These are phyloP conservation scores for Ostrea denselamellosa DNA, from an alignment of 1,140 invertebrate genomes.

Conservation along the genomic window DNA sequence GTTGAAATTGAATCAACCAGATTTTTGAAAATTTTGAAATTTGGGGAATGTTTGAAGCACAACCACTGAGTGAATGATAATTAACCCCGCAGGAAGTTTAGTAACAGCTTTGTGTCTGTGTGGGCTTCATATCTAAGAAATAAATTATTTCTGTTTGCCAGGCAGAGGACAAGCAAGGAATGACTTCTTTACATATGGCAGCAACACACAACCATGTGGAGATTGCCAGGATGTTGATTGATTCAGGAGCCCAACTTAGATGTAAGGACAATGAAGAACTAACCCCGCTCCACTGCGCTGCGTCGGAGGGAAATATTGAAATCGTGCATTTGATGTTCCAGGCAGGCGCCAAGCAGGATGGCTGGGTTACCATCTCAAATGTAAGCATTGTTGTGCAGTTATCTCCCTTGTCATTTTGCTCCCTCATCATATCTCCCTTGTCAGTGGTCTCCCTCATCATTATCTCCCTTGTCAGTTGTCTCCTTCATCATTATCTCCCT, in stretches of 20 bases:
- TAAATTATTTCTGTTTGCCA: conserved; percentile 48
- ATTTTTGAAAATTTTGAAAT: no score
- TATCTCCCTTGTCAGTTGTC: no score
- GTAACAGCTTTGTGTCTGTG: no score
- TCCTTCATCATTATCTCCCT: no score
- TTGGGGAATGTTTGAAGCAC: no score
- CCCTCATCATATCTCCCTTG: no score
- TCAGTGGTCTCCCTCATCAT: no score
- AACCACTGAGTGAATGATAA: no score
- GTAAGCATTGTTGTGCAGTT: conserved; percentile 56
- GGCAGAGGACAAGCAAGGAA: conserved; percentile 80
- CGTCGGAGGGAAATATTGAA: conserved; percentile 76
- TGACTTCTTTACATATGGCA: conserved; percentile 88
- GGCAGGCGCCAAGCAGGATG: conserved; percentile 68
- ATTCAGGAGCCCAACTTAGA: conserved; percentile 84
- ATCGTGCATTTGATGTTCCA: conserved; percentile 76
- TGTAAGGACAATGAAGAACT: conserved; percentile 77
- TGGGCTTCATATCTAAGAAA: no score
- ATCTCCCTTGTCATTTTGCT: no score
- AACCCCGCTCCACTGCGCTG: conserved; percentile 79
- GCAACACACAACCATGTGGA: conserved; percentile 88
- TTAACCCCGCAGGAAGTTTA: no score
- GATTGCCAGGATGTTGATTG: conserved; percentile 86
- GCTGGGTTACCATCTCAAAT: conserved; percentile 70
- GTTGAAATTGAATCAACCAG: no score